phyloP scores from a whole-genome alignment of 2,113 vertebrate species.

The Syngnathus scovelli region DNA sequence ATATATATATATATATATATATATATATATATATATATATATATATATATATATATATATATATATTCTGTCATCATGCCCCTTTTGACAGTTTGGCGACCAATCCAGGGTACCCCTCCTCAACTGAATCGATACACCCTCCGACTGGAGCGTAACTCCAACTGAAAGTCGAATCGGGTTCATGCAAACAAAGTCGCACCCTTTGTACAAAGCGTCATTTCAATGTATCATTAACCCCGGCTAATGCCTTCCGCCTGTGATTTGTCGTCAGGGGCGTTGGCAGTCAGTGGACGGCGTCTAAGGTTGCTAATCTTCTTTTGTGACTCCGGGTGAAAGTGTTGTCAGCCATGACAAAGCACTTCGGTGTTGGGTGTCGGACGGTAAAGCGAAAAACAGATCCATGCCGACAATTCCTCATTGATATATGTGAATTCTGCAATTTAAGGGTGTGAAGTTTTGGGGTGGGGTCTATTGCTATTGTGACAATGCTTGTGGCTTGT shows the following conservation, averaged over 20 bases:
- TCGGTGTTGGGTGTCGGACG: conserved; percentile 29
- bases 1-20: not conserved
- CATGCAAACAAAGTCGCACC: not conserved
- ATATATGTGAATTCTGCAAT: not conserved
- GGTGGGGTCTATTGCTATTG: not conserved
- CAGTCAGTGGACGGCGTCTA: conserved; percentile 12
- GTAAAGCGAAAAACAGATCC: not conserved
- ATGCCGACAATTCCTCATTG: not conserved
- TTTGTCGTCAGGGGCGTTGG: not conserved
- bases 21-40: not conserved
- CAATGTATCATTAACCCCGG: conserved; percentile 1
- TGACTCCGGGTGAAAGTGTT: conserved; percentile 15
- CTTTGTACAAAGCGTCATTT: not conserved
- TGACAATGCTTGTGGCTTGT: conserved; percentile 1
- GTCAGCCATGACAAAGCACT: not conserved
- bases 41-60: no score
- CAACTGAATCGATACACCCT: no score
- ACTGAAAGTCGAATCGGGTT: not conserved
- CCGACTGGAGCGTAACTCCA: not conserved
- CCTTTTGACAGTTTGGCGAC: not conserved
- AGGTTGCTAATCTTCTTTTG: conserved; percentile 14
- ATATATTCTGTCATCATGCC: not conserved
- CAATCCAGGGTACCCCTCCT: no score
- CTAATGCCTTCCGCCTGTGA: conserved; percentile 12
- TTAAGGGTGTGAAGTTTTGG: not conserved